Percentiles rank a stretch among this genome's conserved stretches.
Conservation (phyloP, 2,797 vertebrate genomes). For the Molossus alvarezi region DNA sequence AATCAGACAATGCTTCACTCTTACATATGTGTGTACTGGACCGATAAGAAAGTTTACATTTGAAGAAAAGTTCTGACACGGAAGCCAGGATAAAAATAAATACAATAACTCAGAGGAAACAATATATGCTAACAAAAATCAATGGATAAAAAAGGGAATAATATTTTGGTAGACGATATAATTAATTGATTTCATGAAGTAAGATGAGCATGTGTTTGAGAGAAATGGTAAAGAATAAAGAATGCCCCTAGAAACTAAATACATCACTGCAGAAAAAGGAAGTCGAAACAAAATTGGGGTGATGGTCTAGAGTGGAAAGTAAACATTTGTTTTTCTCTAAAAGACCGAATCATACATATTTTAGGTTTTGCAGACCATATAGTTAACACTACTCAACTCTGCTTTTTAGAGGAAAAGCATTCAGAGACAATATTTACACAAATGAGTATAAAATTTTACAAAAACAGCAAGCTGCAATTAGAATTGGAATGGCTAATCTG, state of each 20-base stretch:
- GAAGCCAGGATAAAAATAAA: neutral
- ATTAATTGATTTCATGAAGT: neutral
- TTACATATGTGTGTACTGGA: neutral
- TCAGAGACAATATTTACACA: neutral
- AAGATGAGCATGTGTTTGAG: neutral
- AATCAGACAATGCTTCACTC: neutral
- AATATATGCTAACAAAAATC: neutral
- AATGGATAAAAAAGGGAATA: neutral
- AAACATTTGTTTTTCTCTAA: neutral
- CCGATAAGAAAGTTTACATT: neutral
- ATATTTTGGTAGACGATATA: neutral
- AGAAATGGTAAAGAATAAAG: neutral
- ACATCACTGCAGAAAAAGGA: neutral
- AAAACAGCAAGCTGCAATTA: neutral
- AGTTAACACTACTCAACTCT: neutral
- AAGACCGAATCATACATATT: neutral
- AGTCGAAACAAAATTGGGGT: neutral
- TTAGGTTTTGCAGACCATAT: neutral
- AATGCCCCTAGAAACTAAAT: neutral
- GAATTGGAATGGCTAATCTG: neutral
- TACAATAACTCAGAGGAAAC: neutral
- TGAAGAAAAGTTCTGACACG: neutral
- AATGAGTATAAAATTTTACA: neutral
- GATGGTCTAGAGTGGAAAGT: neutral
- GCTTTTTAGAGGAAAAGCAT: neutral